Percentiles rank a stretch among this genome's conserved stretches.
phyloP scores from a whole-genome alignment of 2,888 invertebrate species.

The Nemurella pictetii region DNA sequence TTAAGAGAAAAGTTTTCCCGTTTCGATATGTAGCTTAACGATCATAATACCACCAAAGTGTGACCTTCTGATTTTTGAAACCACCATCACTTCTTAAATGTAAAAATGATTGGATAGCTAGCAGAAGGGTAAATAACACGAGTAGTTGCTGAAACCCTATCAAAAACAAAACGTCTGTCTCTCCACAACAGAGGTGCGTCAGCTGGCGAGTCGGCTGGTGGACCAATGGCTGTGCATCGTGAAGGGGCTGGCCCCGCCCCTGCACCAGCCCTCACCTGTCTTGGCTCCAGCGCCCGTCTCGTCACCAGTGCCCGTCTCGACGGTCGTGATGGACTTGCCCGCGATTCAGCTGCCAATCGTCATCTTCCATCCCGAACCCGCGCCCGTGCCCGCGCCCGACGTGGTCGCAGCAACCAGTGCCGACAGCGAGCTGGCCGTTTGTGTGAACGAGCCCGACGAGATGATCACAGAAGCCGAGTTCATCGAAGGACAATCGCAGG shows the following conservation, averaged over 20 bases:
- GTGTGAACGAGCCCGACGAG: not conserved
- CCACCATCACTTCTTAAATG: too few species aligned
- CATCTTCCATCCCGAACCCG: not conserved
- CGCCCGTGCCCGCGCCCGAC: not conserved
- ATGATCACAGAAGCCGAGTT: not conserved
- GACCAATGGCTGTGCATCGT: conserved; percentile 90
- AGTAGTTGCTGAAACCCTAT: too few species aligned
- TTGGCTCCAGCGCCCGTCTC: not conserved
- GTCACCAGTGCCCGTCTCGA: not conserved
- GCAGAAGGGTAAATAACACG: too few species aligned
- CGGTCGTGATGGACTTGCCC: not conserved
- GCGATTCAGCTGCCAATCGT: not conserved
- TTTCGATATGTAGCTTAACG: too few species aligned
- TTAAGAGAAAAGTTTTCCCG: too few species aligned
- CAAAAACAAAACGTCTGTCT: too few species aligned
- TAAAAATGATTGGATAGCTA: too few species aligned
- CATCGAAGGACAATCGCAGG: not conserved
- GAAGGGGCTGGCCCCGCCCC: conserved; percentile 58
- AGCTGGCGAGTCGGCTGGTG: conserved; percentile 78
- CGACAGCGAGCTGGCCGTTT: not conserved
- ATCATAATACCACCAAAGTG: too few species aligned
- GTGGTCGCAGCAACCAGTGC: not conserved
- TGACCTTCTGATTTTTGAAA: too few species aligned
- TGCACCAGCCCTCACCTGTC: too few species aligned
- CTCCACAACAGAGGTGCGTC: conserved; percentile 65